Evolutionary conservation across 2,888 invertebrate species (phyloP), one percentile per base, ranked within the genome.

Genomic region (Eristalis arbustorum): DNA sequence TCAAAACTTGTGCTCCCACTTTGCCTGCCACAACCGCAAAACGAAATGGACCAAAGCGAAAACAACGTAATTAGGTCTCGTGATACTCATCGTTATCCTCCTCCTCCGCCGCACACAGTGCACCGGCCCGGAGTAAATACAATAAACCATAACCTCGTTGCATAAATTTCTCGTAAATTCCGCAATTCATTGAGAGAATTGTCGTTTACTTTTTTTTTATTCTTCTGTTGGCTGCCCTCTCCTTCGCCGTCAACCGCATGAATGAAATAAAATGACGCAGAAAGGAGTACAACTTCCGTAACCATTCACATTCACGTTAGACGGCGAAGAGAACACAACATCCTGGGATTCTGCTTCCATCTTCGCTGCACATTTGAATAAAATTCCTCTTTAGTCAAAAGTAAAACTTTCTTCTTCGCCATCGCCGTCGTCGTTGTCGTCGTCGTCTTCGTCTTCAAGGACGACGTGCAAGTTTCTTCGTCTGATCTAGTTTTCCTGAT

Each of bases 361-460:
- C 63, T 66, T 56, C 31, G 31, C 37, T 61, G 56, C 66, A 74
- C 75, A 87, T 87, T 87, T 87, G 83, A 87, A 87, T 87, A 87
- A 79, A 83, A 79, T 64, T 79, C 75, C 40, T 56, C 49, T 23
- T 34, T 71, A 42, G 71, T 14, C n/a, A 42, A 67, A 74, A 78
- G 75, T 63, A 40, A 87, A 87, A 87, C 78, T 87, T 81, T 82
- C 81, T 56, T 77, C 76, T 11, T 59, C 59, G 73, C 67, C 71
- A 42, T 73, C 74, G 61, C 74, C 81, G 74, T 82, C 87, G 78
- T 78, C 82, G 87, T 78, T 78, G 71, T 3, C 64, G 78, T 42
- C 23, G 22, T 25, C 59, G 77, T 75, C 82, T 82, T 83, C 87
- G 77, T 75, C 82, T 82, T 79, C 87, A 83, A 83, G 87, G 87